Evolutionary conservation across 1,140 invertebrate genomes (phyloP), one percentile per base, ranked within the genome.

Genomic region (Sipha flava): DNA sequence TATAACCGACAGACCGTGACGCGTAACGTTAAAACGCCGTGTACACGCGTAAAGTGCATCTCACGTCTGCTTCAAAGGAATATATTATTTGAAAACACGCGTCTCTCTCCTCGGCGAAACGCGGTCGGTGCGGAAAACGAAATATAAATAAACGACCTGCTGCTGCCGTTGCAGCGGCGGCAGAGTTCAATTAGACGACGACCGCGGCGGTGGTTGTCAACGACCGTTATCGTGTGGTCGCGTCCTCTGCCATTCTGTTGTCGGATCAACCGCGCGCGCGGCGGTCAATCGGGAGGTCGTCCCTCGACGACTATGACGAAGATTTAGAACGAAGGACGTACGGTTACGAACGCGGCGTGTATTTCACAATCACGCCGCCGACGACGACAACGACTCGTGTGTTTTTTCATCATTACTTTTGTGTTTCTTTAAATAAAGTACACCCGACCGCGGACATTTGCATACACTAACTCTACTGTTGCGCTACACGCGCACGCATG

Each of bases 151-250:
- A n/a, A n/a, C n/a, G n/a, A n/a, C n/a, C n/a, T n/a, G 29, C 10
- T 12, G n/a, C n/a, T 29, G 66, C 37, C 37, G 43, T 18, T n/a
- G 12, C 54, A 5, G 21, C 23, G 54, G 31, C 68, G 68, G 68
- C 49, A 40, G 72, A 75, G 72, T 75, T 75, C 72, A 75, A 75
- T 75, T 75, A 75, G 72, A 75, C 52, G 72, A 34, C 29, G 62
- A 12, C 31, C n/a, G 31, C 66, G 14, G 21, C 66, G 14, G 12
- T n/a, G 40, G 16, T 70, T 70, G 66, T 70, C 66, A 47, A 47
- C 66, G 66, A 47, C 66, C 66, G 66, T 70, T 70, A 70, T 70
- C 43, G 66, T 9, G 31, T 64, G 29, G 40, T 68, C 64, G 64
- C 23, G 37, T 43, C 40, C 37, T 29, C n/a, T 26, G 49, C 52